Conservation (phyloP, 2,113 vertebrate species). For the Clupea harengus region DNA sequence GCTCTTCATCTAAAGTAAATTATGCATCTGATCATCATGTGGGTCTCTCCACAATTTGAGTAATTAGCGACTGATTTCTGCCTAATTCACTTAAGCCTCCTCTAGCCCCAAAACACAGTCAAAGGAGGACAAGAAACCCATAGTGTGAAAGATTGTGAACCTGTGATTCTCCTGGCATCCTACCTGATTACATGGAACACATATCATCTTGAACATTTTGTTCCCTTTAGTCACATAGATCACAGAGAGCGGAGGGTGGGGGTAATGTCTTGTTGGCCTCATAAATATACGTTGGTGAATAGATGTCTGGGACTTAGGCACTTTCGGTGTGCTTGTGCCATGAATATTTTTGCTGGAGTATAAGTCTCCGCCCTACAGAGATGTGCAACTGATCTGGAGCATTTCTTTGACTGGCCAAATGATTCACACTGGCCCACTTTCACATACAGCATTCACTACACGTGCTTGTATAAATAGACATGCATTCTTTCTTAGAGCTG, state of each 20-base stretch:
- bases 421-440: constrained; percentile 28
- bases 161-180: background rate
- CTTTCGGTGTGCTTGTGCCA: background rate
- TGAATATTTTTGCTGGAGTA: constrained; percentile 19
- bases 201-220: background rate
- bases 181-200: background rate
- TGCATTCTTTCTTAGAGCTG: background rate
- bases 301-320: background rate
- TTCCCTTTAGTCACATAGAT: background rate
- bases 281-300: constrained; percentile 14
- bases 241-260: background rate
- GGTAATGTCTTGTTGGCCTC: constrained; percentile 22
- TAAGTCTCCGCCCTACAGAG: background rate
- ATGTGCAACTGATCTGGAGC: background rate
- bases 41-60: background rate
- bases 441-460: background rate
- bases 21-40: constrained; percentile 23
- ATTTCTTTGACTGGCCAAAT: constrained; percentile 9
- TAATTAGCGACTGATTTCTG: constrained; percentile 22
- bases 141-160: background rate
- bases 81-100: constrained; percentile 29
- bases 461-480: constrained; percentile 7
- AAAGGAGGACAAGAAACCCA: background rate
- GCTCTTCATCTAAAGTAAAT: constrained; percentile 27
- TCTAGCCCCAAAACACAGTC: background rate